Evolutionary conservation across 2,113 vertebrate species (phyloP).

Genomic region (Cololabis saira): DNA sequence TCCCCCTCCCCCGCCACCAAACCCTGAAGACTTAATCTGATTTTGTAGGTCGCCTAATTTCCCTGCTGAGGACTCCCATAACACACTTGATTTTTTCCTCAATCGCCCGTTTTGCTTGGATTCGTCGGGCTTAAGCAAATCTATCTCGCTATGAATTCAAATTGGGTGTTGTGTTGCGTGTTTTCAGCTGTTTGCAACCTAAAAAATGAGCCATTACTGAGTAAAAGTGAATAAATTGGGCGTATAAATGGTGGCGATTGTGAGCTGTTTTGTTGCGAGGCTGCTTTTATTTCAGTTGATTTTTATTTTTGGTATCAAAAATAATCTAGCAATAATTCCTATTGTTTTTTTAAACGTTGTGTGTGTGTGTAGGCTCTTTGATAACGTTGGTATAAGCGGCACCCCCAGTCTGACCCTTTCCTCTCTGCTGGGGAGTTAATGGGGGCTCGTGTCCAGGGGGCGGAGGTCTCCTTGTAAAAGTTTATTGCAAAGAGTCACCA

Average conservation of each 20-base stretch:
- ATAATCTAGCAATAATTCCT: too few relatives aligned
- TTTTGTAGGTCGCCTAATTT: conserved; percentile 77
- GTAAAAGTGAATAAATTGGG: conserved; percentile 27
- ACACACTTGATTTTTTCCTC: conserved; percentile 35
- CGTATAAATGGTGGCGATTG: conserved; percentile 20
- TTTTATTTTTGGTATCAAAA: too few relatives aligned
- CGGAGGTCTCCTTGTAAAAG: conserved; percentile 85
- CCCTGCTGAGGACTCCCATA: conserved; percentile 64
- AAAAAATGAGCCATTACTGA: background rate
- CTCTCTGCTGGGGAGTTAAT: conserved; percentile 80
- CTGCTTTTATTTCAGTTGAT: background rate
- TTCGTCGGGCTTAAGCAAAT: conserved; percentile 12
- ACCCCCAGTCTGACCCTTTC: conserved; percentile 40
- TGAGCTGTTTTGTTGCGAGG: conserved; percentile 5
- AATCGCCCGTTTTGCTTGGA: conserved; percentile 40
- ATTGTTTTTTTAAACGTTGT: too few relatives aligned
- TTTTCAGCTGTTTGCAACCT: background rate
- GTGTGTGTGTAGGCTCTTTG: too few relatives aligned
- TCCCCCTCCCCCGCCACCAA: conserved; percentile 19
- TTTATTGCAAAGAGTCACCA: conserved; percentile 88
- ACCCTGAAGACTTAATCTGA: conserved; percentile 64
- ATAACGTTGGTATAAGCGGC: background rate
- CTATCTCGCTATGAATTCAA: conserved; percentile 11
- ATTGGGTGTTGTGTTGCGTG: background rate
- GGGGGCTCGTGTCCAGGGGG: conserved; percentile 81